phyloP scores from a whole-genome alignment of 1,140 invertebrate species.

The Ladona fulva region DNA sequence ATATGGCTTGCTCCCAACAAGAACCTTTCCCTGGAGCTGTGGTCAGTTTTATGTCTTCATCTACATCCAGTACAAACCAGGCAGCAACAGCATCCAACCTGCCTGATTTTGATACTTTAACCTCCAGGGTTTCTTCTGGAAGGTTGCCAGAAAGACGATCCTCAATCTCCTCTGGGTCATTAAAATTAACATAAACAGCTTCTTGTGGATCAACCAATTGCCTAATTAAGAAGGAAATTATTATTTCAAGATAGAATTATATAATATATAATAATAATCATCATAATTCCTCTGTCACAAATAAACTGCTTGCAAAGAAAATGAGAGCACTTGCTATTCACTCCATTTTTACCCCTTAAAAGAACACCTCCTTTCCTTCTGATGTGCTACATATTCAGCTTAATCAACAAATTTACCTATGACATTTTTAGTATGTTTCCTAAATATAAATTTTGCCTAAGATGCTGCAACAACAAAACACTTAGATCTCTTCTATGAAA shows the following conservation, averaged over 20 bases:
- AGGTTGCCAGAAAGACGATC: slow-evolving; percentile 17
- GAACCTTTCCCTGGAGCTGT: slow-evolving; percentile 36
- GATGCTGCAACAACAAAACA: no score
- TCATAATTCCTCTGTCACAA: background rate
- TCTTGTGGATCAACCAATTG: slow-evolving; percentile 46
- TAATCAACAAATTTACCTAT: no score
- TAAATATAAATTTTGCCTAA: no score
- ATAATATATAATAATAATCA: no score
- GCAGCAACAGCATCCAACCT: slow-evolving; percentile 51
- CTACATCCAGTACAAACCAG: slow-evolving; percentile 66
- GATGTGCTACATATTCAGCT: no score
- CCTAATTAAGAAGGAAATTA: background rate
- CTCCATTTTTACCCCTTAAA: no score
- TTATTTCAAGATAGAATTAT: background rate
- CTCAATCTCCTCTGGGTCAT: slow-evolving; percentile 43
- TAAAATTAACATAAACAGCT: slow-evolving; percentile 56
- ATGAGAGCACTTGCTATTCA: no score
- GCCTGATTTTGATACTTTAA: slow-evolving; percentile 33
- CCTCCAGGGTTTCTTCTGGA: slow-evolving; percentile 16
- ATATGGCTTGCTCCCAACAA: slow-evolving; percentile 71
- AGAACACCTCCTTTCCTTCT: no score
- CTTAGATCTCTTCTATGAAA: no score
- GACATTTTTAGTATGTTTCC: no score
- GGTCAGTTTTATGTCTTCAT: slow-evolving; percentile 49
- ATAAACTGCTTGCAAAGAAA: no score